Base-by-base conservation (phyloP, 2,888 invertebrate species). In the Mythimna loreyi region DNA sequence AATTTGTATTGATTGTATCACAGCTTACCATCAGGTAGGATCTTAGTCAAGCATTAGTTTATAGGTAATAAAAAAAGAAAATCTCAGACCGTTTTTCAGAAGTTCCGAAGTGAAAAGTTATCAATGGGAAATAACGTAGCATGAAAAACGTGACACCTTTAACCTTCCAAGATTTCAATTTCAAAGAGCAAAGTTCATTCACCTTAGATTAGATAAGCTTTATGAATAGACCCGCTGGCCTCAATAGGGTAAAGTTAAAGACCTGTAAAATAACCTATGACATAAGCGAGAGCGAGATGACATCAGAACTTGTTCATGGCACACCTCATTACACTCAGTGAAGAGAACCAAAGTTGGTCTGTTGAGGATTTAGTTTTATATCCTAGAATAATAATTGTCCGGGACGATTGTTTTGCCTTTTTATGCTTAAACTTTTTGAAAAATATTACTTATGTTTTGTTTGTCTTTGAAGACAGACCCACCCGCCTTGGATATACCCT, bases 321-420 rank as follows among this genome's bases (percentile, higher is more conserved):
- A 75, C 75, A 67, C 75, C 67, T 67, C 76, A 79, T 73, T 76
- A 67, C 58, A 58, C 61, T 23, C 43, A 0, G 21, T 57, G 43
- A 58, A 56, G 43, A 45, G 59, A 62, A 67, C 49, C 16, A 5
- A 61, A 72, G 61, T 61, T 52, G 6, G 23, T 43, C 11, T 28
- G 28, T 61, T 53, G 57, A 28, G 68, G 43, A 49, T 33, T 28
- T 1, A 28, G 53, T 36, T 47, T 52, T 52, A 36, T 49, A 2
- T 43, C 11, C n/a, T 52, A 23, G 16, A 33, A 71, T 21, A 16
- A n/a, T 21, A 47, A 5, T 40, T 3, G 4, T 49, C 23, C 1
- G 0, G 13, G 7, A 7, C 7, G n/a, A 19, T 25, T 25, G 2
- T n/a, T 3, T 43, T n/a, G 13, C 21, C 36, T 21, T 59, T 71